Base-by-base conservation (phyloP, 2,113 vertebrate genomes). In the Bungarus multicinctus region DNA sequence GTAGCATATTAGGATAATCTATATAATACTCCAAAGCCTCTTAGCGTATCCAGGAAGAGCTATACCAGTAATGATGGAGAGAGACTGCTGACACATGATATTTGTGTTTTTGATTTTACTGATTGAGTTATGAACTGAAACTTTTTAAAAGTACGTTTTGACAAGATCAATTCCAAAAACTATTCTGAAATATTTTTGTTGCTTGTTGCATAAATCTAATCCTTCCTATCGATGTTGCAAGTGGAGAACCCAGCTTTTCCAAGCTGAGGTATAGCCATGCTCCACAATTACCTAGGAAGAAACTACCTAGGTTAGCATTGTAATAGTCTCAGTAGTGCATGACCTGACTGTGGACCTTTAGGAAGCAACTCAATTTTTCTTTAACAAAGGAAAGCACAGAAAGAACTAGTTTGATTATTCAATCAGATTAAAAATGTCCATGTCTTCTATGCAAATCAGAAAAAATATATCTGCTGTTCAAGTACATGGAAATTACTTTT, bases 261-360 rank as follows among this genome's bases (percentile, higher is more conserved):
- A 88, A 93, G 55, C 22, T 94, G n/a, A 86, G 92, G 55, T 45
- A 45, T 69, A 58, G 10, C 43, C 58, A 64, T 3, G 16, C 22
- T 93, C 94, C 45, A 93, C 47, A n/a, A 34, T 91, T 85, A 50
- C 45, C 18, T 27, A 74, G 89, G 39, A 91, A 91, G 5, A 55
- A 25, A 23, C 34, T 85, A n/a, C n/a, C n/a, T n/a, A n/a, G 5
- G 16, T 74, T 30, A 69, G 60, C 60, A 39, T 85, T 55, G 25
- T 34, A 91, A 85, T 2, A 5, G 23, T 85, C 39, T 43, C 27
- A 18, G 25, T 54, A 43, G n/a, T 22, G 14, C 50, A 53, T 39
- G 52, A 91, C 16, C 43, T 91, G 8, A 23, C 23, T 30, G 8
- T 55, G 27, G 23, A 43, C 7, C 52, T 55, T 52, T 50, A 91